Conservation (phyloP, 2,113 vertebrate genomes). For the Heptranchias perlo region DNA sequence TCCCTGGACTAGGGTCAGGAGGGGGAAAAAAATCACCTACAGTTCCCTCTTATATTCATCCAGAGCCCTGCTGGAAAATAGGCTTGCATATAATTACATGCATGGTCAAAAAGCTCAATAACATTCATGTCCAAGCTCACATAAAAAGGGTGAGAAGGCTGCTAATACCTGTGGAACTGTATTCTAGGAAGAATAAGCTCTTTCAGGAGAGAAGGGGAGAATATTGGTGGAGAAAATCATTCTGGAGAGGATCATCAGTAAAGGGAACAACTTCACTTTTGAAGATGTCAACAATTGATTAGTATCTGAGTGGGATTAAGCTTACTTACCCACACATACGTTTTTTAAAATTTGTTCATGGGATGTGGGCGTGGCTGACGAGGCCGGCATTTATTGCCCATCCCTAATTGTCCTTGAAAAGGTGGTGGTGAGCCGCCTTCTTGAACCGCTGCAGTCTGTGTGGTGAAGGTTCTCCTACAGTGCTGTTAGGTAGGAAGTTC, state of each 20-base stretch:
- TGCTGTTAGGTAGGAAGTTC: too few species aligned
- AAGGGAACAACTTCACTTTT: background rate
- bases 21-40: too few species aligned
- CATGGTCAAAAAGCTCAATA: background rate
- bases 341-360: too few species aligned
- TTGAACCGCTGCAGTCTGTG: too few species aligned
- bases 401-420: too few species aligned
- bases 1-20: background rate
- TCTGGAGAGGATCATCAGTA: background rate
- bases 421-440: too few species aligned
- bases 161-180: background rate
- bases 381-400: too few species aligned
- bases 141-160: background rate
- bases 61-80: background rate
- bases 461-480: too few species aligned
- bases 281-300: background rate
- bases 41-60: background rate
- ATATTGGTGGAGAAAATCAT: background rate
- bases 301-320: background rate
- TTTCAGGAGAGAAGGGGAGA: background rate
- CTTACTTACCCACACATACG: background rate
- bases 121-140: background rate
- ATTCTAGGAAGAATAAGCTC: background rate
- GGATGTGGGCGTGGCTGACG: too few species aligned
- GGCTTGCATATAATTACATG: too few species aligned